Conservation (phyloP, 1,140 invertebrate genomes). For the Ditylenchus dipsaci region DNA sequence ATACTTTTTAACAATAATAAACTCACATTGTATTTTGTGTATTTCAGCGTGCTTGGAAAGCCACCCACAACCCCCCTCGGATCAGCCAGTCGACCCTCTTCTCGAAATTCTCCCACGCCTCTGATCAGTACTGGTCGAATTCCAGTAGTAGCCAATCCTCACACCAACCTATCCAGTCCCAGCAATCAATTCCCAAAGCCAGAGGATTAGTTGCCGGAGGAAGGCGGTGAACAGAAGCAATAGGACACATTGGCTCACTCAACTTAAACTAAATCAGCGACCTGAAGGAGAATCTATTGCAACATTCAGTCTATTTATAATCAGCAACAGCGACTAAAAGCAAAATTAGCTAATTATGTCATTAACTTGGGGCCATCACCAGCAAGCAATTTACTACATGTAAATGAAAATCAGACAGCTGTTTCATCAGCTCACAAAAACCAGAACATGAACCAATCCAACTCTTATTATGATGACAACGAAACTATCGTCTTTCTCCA, state of each 20-base stretch:
- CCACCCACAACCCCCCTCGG: conserved; percentile 1
- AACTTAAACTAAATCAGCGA: conserved; percentile 3
- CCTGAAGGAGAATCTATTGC: not conserved
- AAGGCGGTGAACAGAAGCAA: not conserved
- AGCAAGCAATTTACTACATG: not conserved
- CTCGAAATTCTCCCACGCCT: not conserved
- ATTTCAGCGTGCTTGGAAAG: conserved; percentile 16
- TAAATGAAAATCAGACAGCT: not conserved
- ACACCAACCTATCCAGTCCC: not conserved
- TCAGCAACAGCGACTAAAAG: not conserved
- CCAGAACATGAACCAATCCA: not conserved
- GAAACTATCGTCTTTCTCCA: not conserved
- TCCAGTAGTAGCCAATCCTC: not conserved
- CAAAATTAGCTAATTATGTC: not conserved
- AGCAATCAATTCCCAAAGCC: conserved; percentile 37
- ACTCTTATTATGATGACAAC: not conserved
- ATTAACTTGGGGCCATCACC: not conserved
- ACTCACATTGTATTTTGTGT: not conserved
- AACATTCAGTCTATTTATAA: not conserved
- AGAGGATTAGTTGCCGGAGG: conserved; percentile 26
- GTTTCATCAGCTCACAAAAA: not conserved
- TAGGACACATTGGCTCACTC: not conserved
- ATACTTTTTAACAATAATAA: not conserved
- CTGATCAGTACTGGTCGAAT: not conserved
- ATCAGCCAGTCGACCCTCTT: conserved; percentile 1